Base-by-base conservation (phyloP, 2,113 vertebrate species). In the Conger conger region DNA sequence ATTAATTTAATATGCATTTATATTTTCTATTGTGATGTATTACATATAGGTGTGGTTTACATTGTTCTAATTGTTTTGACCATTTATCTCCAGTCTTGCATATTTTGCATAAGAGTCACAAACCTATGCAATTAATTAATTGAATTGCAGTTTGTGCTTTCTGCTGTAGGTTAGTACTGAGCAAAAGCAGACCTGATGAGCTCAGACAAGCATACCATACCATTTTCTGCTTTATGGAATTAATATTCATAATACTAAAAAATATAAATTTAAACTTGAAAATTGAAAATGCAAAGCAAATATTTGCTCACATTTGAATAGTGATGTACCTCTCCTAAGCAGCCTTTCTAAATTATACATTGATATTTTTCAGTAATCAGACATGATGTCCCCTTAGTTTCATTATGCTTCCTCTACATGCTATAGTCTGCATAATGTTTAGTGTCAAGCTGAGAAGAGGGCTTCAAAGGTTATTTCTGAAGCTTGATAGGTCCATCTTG, bases 391-490 rank as follows among this genome's bases (percentile, higher is more conserved):
- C 17, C 18, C 17, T 9, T 16, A 18, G 18, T 57, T 57, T 57
- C 54, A 57, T 9, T 57, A 1, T 3, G 7, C 9, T 42, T 3
- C 40, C 40, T 42, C 40, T 42, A 68, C 27, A 68, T 68, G n/a
- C 27, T 73, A 30, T n/a, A 73, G n/a, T 11, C 4, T 33, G 63
- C 27, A 73, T 6, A 73, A 11, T 30, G 27, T 73, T n/a, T 27
- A 54, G 30, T 82, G 33, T 57, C 80, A 36, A 54, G 13, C 50
- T 57, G 27, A 30, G 54, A 30, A 20, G 50, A 50, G 53, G 79
- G 5, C 42, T 53, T 82, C 40, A 82, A 50, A 80, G 27, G 38
- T n/a, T 80, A 80, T 80, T 80, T 50, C 79, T 80, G 79, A 42
- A 80, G 38, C 79, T 42, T 42, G 38, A 80, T 42, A 45, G 38